These are phyloP conservation scores for Pelodytes ibericus DNA, from an alignment of 2,797 vertebrate genomes.

Conservation along the genomic window DNA sequence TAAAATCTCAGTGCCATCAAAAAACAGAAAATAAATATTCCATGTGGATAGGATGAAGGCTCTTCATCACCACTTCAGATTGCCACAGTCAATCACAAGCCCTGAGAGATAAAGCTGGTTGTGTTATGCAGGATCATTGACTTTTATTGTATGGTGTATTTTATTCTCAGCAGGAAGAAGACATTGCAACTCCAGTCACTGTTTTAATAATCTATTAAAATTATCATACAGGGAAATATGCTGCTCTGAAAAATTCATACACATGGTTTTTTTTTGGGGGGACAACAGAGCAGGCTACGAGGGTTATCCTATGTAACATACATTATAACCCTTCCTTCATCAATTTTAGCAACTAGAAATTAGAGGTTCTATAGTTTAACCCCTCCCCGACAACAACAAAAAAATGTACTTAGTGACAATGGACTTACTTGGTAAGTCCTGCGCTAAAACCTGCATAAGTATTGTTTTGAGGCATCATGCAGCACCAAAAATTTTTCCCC, in stretches of 20 bases:
- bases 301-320: too few relatives aligned
- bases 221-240: slow-evolving; percentile 37
- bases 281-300: too few relatives aligned
- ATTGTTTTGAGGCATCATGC: too few relatives aligned
- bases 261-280: background rate
- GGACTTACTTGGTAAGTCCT: too few relatives aligned
- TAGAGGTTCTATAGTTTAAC: too few relatives aligned
- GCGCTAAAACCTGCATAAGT: too few relatives aligned
- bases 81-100: slow-evolving; percentile 61
- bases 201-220: slow-evolving; percentile 46
- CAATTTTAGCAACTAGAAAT: too few relatives aligned
- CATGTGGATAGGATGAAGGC: slow-evolving; percentile 55
- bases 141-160: slow-evolving; percentile 59
- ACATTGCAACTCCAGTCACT: slow-evolving; percentile 27
- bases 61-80: slow-evolving; percentile 51
- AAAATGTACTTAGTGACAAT: too few relatives aligned
- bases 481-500: too few relatives aligned
- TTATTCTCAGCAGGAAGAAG: slow-evolving; percentile 58
- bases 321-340: too few relatives aligned
- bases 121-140: slow-evolving; percentile 59
- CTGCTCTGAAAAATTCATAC: background rate
- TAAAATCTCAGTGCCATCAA: slow-evolving; percentile 59
- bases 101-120: slow-evolving; percentile 27
- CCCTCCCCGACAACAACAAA: too few relatives aligned
- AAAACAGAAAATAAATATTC: slow-evolving; percentile 64